These are phyloP conservation scores for Cryptoblepharus egeriae DNA, from an alignment of 2,797 vertebrate genomes.

Conservation along the genomic window DNA sequence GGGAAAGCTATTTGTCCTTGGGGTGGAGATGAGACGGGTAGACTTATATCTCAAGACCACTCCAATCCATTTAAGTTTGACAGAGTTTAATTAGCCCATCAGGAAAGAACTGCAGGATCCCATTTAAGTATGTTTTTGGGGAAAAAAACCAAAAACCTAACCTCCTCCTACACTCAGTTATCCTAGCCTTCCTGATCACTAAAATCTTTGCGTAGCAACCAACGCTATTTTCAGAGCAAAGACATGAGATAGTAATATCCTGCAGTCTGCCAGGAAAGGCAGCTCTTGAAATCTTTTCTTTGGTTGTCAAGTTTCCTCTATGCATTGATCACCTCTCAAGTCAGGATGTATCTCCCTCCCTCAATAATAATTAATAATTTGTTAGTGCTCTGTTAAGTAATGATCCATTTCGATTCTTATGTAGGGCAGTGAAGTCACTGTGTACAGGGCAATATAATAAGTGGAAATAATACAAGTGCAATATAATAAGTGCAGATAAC, in stretches of 20 bases:
- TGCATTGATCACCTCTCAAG: neutral
- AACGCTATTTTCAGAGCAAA: neutral
- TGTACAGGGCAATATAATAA: neutral
- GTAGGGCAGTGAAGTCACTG: neutral
- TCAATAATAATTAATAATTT: neutral
- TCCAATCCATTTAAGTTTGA: neutral
- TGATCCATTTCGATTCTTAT: neutral
- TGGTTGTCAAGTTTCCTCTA: neutral
- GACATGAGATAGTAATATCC: neutral
- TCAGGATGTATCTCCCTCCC: neutral
- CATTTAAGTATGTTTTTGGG: neutral
- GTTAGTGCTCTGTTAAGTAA: neutral
- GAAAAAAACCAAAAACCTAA: neutral
- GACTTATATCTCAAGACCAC: neutral
- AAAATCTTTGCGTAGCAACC: conserved; percentile 12
- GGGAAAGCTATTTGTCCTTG: no score
- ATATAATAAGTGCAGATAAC: neutral
- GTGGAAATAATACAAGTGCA: no score
- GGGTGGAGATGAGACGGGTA: no score
- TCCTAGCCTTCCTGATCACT: neutral
- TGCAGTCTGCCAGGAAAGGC: neutral
- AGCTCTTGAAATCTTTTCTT: neutral
- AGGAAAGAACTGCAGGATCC: neutral
- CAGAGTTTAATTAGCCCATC: neutral
- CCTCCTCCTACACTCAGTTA: neutral